Evolutionary conservation across 2,113 vertebrate species (phyloP).

Genomic region (Aythya baeri): DNA sequence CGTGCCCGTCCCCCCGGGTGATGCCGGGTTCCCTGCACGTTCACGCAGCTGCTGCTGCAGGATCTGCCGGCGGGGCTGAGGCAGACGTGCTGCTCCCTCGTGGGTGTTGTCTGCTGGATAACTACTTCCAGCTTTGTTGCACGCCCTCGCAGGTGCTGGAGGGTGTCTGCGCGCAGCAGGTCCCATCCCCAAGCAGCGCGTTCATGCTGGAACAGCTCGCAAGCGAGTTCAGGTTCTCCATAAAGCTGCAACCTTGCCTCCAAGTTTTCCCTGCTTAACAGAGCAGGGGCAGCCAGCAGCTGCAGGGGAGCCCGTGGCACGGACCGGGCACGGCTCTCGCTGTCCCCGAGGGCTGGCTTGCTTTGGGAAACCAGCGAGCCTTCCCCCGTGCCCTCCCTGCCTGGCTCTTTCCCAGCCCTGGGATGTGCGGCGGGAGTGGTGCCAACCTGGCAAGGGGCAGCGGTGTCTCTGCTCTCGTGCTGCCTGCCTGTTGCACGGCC

Average conservation of each 20-base stretch:
- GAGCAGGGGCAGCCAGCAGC: not conserved
- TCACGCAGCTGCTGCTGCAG: not conserved
- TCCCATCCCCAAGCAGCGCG: not conserved
- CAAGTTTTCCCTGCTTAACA: not conserved
- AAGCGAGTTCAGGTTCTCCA: not conserved
- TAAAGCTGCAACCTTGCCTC: not conserved
- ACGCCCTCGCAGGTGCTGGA: constrained; percentile 19
- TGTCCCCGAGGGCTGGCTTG: not conserved
- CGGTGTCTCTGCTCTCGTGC: not conserved
- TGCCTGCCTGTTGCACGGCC: not conserved
- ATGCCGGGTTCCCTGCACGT: not conserved
- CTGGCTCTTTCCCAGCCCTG: not conserved
- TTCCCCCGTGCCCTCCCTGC: not conserved
- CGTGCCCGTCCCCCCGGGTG: accelerated
- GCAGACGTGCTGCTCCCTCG: not conserved
- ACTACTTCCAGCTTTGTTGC: constrained; percentile 7
- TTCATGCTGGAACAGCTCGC: not conserved
- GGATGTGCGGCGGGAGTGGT: accelerated
- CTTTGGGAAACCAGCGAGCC: not conserved
- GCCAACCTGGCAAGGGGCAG: not conserved
- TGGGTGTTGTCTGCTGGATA: constrained; percentile 30
- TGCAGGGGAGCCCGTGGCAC: not conserved
- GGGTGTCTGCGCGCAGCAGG: not conserved
- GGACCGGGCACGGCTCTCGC: accelerated
- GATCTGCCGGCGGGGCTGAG: not conserved